Conservation (phyloP, 1,140 invertebrate genomes). For the Philaenus spumarius region DNA sequence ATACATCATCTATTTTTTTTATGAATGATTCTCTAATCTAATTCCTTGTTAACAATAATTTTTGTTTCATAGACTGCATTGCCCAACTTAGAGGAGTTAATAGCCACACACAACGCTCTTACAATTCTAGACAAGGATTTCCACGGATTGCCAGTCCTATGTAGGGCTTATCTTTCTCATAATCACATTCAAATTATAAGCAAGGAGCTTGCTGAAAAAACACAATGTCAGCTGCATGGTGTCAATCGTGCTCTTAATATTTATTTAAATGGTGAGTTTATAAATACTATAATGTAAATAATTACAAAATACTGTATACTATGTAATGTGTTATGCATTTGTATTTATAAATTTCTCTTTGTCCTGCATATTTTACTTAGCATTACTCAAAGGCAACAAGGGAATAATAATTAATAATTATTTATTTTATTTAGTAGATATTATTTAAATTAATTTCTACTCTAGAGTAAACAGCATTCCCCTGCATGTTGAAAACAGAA, state of each 20-base stretch:
- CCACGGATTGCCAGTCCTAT: slow-evolving; percentile 67
- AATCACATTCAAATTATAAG: slow-evolving; percentile 64
- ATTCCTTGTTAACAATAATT: too few relatives aligned
- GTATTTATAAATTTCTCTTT: background rate
- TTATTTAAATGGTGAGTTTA: slow-evolving; percentile 62
- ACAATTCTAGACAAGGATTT: slow-evolving; percentile 64
- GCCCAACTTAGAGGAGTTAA: slow-evolving; percentile 63
- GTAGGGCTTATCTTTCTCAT: slow-evolving; percentile 65
- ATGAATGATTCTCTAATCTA: too few relatives aligned
- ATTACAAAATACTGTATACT: background rate
- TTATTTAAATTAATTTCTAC: too few relatives aligned
- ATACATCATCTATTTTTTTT: too few relatives aligned
- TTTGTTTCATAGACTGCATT: slow-evolving; percentile 57
- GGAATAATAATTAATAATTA: too few relatives aligned
- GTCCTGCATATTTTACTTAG: background rate
- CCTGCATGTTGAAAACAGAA: too few relatives aligned
- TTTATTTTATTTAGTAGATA: too few relatives aligned
- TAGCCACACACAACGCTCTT: slow-evolving; percentile 65
- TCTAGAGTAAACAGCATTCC: too few relatives aligned
- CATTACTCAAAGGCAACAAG: too few relatives aligned
- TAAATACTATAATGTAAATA: slow-evolving; percentile 1
- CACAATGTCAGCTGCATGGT: slow-evolving; percentile 65
- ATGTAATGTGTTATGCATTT: background rate
- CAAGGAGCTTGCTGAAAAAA: slow-evolving; percentile 65
- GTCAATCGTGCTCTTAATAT: slow-evolving; percentile 67